phyloP scores from a whole-genome alignment of 2,113 vertebrate genomes.

The Chaetodon auriga region DNA sequence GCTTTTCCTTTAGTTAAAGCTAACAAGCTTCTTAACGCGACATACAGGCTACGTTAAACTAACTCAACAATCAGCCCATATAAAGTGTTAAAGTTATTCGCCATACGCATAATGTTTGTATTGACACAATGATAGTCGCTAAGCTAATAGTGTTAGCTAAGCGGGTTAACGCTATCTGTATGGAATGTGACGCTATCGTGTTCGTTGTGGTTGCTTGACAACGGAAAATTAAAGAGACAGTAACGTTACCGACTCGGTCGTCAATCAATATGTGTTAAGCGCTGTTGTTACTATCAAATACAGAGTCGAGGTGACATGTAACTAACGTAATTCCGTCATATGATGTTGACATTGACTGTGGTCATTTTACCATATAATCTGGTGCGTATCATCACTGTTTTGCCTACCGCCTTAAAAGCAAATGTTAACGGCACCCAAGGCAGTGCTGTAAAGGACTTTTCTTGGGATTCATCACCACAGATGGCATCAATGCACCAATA shows the following conservation, averaged over 20 bases:
- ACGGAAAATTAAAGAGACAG: constrained; percentile 67
- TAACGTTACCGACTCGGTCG: not conserved
- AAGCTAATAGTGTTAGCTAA: constrained; percentile 3
- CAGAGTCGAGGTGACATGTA: not conserved
- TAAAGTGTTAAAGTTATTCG: too few species aligned
- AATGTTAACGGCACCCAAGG: too few species aligned
- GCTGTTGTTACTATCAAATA: not conserved
- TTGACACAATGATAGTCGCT: not conserved
- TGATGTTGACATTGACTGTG: not conserved
- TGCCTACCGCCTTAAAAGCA: not conserved
- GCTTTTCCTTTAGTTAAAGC: constrained; percentile 2
- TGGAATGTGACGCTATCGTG: constrained; percentile 31
- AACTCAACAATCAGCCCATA: not conserved
- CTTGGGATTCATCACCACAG: not conserved
- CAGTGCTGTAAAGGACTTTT: too few species aligned
- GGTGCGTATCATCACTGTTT: not conserved
- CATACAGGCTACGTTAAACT: not conserved
- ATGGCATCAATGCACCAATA: too few species aligned
- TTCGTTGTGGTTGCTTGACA: constrained; percentile 66
- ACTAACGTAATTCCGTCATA: not conserved
- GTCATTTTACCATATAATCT: too few species aligned
- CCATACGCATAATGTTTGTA: not conserved
- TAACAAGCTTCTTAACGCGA: constrained; percentile 14
- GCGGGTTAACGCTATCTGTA: not conserved
- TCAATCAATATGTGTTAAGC: not conserved